phyloP scores from a whole-genome alignment of 1,140 invertebrate species.

The Conopomorpha cramerella region DNA sequence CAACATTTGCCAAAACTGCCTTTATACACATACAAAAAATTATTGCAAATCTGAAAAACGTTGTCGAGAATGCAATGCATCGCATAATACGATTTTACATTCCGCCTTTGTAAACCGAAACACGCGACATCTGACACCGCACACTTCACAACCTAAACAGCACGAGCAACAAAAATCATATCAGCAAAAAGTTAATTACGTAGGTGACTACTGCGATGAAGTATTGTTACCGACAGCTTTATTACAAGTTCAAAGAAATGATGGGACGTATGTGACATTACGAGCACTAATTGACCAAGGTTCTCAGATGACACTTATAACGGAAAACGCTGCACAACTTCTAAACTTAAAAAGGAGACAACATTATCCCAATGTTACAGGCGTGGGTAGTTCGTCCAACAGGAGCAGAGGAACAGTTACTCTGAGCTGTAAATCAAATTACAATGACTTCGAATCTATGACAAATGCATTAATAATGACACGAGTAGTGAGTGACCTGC shows the following conservation, averaged over 20 bases:
- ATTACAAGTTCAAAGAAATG: neutral
- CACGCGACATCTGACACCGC: too few species aligned
- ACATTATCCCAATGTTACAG: neutral
- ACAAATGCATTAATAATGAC: too few species aligned
- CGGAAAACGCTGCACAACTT: neutral
- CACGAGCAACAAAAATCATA: neutral
- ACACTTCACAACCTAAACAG: neutral
- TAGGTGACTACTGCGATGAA: neutral
- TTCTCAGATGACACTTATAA: neutral
- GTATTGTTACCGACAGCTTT: neutral
- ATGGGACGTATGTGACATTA: neutral
- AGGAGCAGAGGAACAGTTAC: neutral
- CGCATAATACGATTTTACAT: too few species aligned
- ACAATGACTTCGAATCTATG: too few species aligned
- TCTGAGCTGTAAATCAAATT: too few species aligned
- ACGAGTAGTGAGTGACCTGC: neutral
- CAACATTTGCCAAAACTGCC: conserved; percentile 2
- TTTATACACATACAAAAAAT: neutral
- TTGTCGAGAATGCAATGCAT: neutral
- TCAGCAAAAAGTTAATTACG: neutral
- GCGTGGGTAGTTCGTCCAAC: neutral
- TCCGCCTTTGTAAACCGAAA: too few species aligned
- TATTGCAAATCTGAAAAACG: neutral
- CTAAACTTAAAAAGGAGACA: neutral
- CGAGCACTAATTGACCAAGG: neutral